Percentiles rank a stretch among this genome's conserved stretches.
These are phyloP conservation scores for Alosa alosa DNA, from an alignment of 2,113 vertebrate species.

Conservation along the genomic window DNA sequence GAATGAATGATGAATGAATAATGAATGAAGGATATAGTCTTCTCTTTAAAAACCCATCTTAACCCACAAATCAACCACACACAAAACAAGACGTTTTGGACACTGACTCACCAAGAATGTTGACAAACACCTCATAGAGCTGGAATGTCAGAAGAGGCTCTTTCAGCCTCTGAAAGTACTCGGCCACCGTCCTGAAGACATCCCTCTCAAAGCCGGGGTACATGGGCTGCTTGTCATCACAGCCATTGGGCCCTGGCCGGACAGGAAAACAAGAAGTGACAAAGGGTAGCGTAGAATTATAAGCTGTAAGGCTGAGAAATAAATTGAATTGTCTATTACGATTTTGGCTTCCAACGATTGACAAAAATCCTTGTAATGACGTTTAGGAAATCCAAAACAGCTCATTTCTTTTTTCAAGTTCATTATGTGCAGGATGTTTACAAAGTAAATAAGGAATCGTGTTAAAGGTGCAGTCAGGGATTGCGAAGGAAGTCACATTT, in stretches of 20 bases:
- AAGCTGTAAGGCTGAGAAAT: too few relatives aligned
- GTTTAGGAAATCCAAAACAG: too few relatives aligned
- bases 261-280: neutral
- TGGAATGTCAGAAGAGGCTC: slow-evolving; percentile 82
- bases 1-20: too few relatives aligned
- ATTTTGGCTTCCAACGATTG: too few relatives aligned
- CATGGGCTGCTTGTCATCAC: slow-evolving; percentile 76
- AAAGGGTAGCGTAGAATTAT: neutral
- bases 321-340: too few relatives aligned
- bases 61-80: neutral
- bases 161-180: slow-evolving; percentile 78
- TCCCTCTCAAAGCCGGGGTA: slow-evolving; percentile 84
- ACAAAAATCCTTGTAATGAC: too few relatives aligned
- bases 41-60: neutral
- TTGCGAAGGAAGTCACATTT: too few relatives aligned
- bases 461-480: too few relatives aligned
- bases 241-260: slow-evolving; percentile 76
- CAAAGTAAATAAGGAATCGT: too few relatives aligned
- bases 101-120: slow-evolving; percentile 75
- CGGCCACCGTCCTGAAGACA: slow-evolving; percentile 81
- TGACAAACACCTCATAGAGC: slow-evolving; percentile 83
- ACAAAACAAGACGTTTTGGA: neutral
- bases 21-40: too few relatives aligned
- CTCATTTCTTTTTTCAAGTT: too few relatives aligned
- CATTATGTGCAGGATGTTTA: too few relatives aligned